These are phyloP conservation scores for Axis porcinus DNA, from an alignment of 2,113 vertebrate genomes.

Conservation along the genomic window DNA sequence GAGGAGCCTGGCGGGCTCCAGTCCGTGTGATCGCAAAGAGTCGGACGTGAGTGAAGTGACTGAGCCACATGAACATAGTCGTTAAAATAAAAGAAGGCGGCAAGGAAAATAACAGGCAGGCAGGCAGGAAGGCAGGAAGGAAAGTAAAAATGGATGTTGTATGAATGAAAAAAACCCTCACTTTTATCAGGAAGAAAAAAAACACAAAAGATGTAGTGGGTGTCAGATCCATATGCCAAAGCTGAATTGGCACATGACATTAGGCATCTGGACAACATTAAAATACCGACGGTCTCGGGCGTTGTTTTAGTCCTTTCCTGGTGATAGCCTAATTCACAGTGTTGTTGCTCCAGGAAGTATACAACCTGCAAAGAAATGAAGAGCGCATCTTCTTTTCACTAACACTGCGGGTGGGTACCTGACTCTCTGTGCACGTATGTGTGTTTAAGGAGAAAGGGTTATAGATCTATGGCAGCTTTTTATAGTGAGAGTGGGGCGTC, in stretches of 20 bases:
- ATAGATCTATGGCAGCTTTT: neutral
- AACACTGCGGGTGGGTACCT: neutral
- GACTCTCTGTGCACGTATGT: neutral
- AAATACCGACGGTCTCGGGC: neutral
- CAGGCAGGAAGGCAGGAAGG: neutral
- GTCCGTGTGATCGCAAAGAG: neutral
- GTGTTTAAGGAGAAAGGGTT: neutral
- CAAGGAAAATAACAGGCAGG: neutral
- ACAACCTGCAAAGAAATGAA: neutral
- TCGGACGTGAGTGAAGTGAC: accelerated
- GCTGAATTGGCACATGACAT: neutral
- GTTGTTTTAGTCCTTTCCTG: constrained; percentile 18
- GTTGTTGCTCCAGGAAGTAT: accelerated
- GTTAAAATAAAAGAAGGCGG: neutral
- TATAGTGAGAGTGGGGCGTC: neutral
- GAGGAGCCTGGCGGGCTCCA: neutral
- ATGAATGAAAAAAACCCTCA: neutral
- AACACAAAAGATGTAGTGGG: neutral
- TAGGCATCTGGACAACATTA: neutral
- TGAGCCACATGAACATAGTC: neutral
- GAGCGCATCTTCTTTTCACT: neutral
- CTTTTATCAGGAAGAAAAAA: neutral
- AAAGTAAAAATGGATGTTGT: neutral
- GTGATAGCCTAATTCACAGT: neutral
- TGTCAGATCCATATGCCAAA: constrained; percentile 7